Evolutionary conservation across 2,888 invertebrate genomes (phyloP).

Genomic region (Plusia festucae): DNA sequence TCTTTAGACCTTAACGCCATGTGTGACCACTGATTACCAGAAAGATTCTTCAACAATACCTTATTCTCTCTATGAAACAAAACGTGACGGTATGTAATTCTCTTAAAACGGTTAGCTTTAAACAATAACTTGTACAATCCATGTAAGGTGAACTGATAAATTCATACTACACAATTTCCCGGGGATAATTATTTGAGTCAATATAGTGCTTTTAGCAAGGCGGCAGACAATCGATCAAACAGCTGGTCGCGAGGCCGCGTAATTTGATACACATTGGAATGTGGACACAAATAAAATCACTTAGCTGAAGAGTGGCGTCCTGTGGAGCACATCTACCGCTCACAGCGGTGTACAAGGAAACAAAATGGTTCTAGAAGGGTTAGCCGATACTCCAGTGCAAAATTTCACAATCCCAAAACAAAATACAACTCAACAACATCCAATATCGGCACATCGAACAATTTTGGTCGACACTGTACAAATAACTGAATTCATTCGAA

Average conservation of each 20-base stretch:
- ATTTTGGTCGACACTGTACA: constrained; percentile 1
- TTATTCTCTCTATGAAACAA: constrained; percentile 5
- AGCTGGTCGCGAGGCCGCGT: constrained; percentile 82
- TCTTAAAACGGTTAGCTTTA: constrained; percentile 14
- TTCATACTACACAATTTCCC: constrained; percentile 48
- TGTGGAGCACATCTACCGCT: constrained; percentile 81
- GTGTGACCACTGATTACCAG: not conserved
- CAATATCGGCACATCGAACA: not conserved
- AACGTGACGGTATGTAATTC: constrained; percentile 10
- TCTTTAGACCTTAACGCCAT: not conserved
- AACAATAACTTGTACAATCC: constrained; percentile 37
- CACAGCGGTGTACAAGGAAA: constrained; percentile 65
- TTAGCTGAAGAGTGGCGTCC: constrained; percentile 86
- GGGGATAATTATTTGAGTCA: constrained; percentile 75
- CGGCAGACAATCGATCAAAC: constrained; percentile 84
- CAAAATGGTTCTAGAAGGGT: constrained; percentile 55
- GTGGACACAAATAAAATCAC: constrained; percentile 89
- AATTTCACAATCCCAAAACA: constrained; percentile 19
- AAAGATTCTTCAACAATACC: not conserved
- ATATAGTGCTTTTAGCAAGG: constrained; percentile 81
- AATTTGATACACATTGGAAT: constrained; percentile 88
- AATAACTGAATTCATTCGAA: not conserved
- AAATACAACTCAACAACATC: not conserved
- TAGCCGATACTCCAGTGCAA: constrained; percentile 15
- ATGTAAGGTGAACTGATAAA: constrained; percentile 45